Percentiles rank a stretch among this genome's conserved stretches.
phyloP scores from a whole-genome alignment of 2,888 invertebrate genomes.

The Synergus japonicus region DNA sequence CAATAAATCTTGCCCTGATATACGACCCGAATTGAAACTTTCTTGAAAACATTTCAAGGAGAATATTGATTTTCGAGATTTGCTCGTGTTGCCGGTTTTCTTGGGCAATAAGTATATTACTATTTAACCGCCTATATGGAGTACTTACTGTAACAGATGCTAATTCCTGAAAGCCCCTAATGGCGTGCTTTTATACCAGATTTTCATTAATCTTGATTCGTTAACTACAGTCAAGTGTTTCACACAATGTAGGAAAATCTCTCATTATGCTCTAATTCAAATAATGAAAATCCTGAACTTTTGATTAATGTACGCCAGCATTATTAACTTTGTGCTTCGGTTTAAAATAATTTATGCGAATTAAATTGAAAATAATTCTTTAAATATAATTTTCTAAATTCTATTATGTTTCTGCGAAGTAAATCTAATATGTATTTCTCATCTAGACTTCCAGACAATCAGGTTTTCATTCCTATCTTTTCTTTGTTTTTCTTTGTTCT shows the following conservation, averaged over 20 bases:
- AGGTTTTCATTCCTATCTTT: not conserved
- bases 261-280: slow-evolving; percentile 9
- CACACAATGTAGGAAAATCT: slow-evolving; percentile 7
- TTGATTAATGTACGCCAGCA: not conserved
- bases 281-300: slow-evolving; percentile 1
- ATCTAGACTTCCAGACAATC: slow-evolving; percentile 8
- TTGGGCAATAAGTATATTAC: not conserved
- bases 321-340: not conserved
- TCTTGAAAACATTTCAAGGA: not conserved
- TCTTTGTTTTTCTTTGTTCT: not conserved
- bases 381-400: no score
- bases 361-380: no score
- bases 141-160: slow-evolving; percentile 9
- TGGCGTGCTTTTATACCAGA: slow-evolving; percentile 4
- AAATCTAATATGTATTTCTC: not conserved
- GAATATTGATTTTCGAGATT: not conserved
- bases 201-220: slow-evolving; percentile 30
- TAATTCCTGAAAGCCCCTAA: slow-evolving; percentile 31
- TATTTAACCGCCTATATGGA: not conserved
- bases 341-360: not conserved
- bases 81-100: not conserved
- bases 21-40: not conserved
- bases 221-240: slow-evolving; percentile 19
- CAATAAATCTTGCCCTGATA: slow-evolving; percentile 22
- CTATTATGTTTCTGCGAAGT: slow-evolving; percentile 6